These are phyloP conservation scores for Ctenodactylus gundi DNA, from an alignment of 2,113 vertebrate genomes.

Conservation along the genomic window DNA sequence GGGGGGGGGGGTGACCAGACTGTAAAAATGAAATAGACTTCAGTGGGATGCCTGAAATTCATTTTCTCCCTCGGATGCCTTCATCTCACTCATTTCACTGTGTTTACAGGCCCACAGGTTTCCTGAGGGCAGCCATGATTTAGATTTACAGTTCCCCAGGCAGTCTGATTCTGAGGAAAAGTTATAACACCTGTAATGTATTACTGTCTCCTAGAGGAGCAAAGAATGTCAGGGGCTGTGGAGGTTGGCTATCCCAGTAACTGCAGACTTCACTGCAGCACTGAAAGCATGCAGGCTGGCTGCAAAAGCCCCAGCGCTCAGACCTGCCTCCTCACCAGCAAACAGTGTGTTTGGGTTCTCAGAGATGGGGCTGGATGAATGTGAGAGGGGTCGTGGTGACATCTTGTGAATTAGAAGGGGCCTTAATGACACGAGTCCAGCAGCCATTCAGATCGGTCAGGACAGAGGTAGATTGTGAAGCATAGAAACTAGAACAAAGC, in stretches of 20 bases:
- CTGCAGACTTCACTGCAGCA: slow-evolving; percentile 51
- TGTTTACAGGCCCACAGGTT: slow-evolving; percentile 83
- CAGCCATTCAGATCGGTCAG: not conserved
- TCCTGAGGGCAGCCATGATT: slow-evolving; percentile 84
- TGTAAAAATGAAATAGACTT: slow-evolving; percentile 84
- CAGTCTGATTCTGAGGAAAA: slow-evolving; percentile 82
- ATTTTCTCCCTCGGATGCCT: slow-evolving; percentile 83
- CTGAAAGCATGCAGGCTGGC: not conserved
- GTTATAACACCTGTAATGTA: slow-evolving; percentile 83
- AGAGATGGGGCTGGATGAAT: not conserved
- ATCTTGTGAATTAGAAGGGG: not conserved
- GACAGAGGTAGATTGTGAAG: not conserved
- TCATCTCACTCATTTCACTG: slow-evolving; percentile 83
- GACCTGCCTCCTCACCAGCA: too few species aligned
- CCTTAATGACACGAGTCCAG: not conserved
- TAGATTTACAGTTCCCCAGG: slow-evolving; percentile 83
- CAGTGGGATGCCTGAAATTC: slow-evolving; percentile 84
- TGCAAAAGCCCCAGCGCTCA: not conserved
- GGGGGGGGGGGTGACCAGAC: slow-evolving; percentile 64
- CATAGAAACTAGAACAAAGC: not conserved
- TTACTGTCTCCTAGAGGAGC: slow-evolving; percentile 78
- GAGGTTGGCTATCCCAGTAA: slow-evolving; percentile 76
- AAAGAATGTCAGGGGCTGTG: slow-evolving; percentile 68
- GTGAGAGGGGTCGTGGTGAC: too few species aligned
- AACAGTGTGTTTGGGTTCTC: not conserved